These are phyloP conservation scores for Sterrhoptilus dennistouni DNA, from an alignment of 2,113 vertebrate genomes.

Conservation along the genomic window DNA sequence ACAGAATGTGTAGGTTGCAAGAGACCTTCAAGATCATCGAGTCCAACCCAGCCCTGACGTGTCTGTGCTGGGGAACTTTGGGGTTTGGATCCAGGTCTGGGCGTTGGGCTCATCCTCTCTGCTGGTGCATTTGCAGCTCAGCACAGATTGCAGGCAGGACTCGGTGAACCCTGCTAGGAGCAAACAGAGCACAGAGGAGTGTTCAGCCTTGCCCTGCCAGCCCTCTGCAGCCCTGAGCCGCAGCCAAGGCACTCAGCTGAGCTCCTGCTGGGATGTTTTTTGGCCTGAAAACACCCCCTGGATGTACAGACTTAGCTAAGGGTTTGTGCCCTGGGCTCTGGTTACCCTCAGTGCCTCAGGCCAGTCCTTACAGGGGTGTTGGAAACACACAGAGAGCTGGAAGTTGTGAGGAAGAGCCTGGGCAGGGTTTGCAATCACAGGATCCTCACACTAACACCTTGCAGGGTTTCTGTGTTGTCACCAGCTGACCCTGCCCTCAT, in stretches of 20 bases:
- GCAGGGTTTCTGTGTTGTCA: rapidly evolving
- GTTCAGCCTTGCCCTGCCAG: not conserved
- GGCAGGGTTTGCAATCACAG: not conserved
- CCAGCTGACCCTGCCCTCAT: not conserved
- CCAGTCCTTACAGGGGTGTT: not conserved
- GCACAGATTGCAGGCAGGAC: not conserved
- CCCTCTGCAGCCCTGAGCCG: not conserved
- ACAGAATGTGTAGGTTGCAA: too few relatives aligned
- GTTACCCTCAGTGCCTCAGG: not conserved
- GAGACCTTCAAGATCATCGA: too few relatives aligned
- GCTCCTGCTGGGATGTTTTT: not conserved
- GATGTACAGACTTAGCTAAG: not conserved
- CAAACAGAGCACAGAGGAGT: not conserved
- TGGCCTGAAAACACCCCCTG: not conserved
- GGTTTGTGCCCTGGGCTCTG: not conserved
- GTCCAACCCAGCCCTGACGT: not conserved
- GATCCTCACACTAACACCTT: not conserved
- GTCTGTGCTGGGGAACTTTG: not conserved
- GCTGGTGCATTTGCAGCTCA: not conserved
- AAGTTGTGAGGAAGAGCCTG: not conserved
- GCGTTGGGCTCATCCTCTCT: not conserved
- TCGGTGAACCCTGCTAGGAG: not conserved
- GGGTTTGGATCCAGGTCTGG: not conserved
- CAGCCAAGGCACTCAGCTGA: slow-evolving; percentile 12
- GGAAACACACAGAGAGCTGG: not conserved